Evolutionary conservation across 2,113 vertebrate species (phyloP), one percentile per base, ranked within the genome.

Genomic region (Caracal caracal): DNA sequence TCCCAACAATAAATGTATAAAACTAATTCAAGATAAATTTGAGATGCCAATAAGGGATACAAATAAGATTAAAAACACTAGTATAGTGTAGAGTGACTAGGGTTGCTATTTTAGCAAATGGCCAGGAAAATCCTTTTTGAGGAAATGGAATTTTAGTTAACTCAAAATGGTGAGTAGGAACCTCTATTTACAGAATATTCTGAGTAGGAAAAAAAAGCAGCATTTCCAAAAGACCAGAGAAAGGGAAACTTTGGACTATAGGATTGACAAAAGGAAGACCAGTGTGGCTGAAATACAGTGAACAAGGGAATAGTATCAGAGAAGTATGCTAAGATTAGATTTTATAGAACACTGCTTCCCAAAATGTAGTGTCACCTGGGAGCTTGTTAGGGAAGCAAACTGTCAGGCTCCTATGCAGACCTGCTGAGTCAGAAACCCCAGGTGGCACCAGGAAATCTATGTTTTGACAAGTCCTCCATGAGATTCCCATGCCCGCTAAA

Each of bases 81-180:
- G 22, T 7, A 59, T 19, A 75, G 3, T 15, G 1, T 11, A 95
- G 35, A 85, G 5, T 68, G 33, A 76, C 33, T 30, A 70, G 53
- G 6, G 1, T 65, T 89, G 89, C 79, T 83, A 30, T 53, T 83
- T 78, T 66, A 78, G 30, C 3, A 26, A 94, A 90, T 19, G 13
- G 19, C 35, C 15, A 56, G 43, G 10, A 88, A 96, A 75, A 51
- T 11, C 28, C 66, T 94, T 63, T 59, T 47, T 87, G 65, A 75
- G 63, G 65, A 96, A 95, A 90, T 65, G 11, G 12, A 88, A 94
- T 87, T n/a, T 68, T 47, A 84, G n/a, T 63, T 68, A 90, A 83
- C 28, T 24, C 43, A 28, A 76, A 71, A 43, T 84, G 37, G 53
- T 88, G 37, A 83, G 28, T 47, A 89, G 26, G 35, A 86, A 61